phyloP scores from a whole-genome alignment of 2,113 vertebrate genomes.

The Antigone vipio region DNA sequence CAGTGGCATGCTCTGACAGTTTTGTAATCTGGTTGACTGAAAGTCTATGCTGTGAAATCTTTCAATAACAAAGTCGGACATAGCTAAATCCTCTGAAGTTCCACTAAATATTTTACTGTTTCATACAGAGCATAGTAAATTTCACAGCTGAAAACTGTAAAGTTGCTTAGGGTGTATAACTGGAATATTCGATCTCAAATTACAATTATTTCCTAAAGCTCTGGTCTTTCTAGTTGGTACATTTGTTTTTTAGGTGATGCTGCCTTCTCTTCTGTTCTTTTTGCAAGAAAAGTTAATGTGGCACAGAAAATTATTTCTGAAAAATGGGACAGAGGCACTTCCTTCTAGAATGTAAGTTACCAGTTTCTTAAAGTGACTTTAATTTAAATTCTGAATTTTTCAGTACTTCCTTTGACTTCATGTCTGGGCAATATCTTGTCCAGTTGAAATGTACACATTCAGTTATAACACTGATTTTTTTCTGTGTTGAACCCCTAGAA shows the following conservation, averaged over 20 bases:
- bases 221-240: background rate
- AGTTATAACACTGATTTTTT: background rate
- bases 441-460: background rate
- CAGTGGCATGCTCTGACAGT: background rate
- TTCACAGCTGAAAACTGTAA: background rate
- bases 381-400: background rate
- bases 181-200: background rate
- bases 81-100: background rate
- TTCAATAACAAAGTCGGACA: background rate
- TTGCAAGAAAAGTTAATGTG: background rate
- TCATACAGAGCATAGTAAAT: background rate
- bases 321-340: background rate
- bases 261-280: background rate
- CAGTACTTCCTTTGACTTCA: background rate
- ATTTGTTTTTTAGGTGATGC: background rate
- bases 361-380: background rate
- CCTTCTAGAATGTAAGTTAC: background rate
- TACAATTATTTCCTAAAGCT: background rate
- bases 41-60: background rate
- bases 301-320: background rate
- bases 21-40: background rate
- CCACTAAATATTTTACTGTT: background rate
- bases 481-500: background rate
- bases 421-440: background rate
- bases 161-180: background rate